phyloP scores from a whole-genome alignment of 2,797 vertebrate species.

The Tachyglossus aculeatus region DNA sequence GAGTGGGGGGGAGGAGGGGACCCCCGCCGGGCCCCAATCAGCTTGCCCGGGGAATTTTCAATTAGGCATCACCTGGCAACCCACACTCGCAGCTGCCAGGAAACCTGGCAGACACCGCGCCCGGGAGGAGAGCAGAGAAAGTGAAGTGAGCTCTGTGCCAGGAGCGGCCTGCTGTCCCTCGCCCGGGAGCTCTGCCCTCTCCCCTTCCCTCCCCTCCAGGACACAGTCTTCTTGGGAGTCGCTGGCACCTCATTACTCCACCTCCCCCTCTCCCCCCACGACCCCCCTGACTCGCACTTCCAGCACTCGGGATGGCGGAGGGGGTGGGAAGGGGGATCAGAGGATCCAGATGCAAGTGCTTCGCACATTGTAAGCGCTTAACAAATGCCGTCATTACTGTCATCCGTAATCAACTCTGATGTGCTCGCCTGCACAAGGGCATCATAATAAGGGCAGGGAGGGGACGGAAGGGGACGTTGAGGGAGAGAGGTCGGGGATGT shows the following conservation, averaged over 20 bases:
- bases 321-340: constrained; percentile 43
- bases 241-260: rapidly evolving
- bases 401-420: constrained; percentile 68
- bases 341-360: constrained; percentile 70
- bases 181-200: neutral
- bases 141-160: too few species aligned
- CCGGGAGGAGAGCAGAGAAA: too few species aligned
- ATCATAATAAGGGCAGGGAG: constrained; percentile 68
- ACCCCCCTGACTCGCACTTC: too few species aligned
- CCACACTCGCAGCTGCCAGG: neutral
- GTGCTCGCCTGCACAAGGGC: constrained; percentile 57
- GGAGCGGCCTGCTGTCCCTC: too few species aligned
- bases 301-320: too few species aligned
- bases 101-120: neutral
- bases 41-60: neutral
- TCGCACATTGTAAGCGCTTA: too few species aligned
- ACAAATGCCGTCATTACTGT: too few species aligned
- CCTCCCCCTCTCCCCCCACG: constrained; percentile 4
- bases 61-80: neutral
- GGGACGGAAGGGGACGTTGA: constrained; percentile 24
- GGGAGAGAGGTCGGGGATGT: constrained; percentile 5
- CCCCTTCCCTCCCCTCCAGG: neutral
- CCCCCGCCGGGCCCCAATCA: neutral
- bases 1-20: too few species aligned
- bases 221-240: neutral